phyloP scores from a whole-genome alignment of 2,888 invertebrate species.

The Tenthredo livida region DNA sequence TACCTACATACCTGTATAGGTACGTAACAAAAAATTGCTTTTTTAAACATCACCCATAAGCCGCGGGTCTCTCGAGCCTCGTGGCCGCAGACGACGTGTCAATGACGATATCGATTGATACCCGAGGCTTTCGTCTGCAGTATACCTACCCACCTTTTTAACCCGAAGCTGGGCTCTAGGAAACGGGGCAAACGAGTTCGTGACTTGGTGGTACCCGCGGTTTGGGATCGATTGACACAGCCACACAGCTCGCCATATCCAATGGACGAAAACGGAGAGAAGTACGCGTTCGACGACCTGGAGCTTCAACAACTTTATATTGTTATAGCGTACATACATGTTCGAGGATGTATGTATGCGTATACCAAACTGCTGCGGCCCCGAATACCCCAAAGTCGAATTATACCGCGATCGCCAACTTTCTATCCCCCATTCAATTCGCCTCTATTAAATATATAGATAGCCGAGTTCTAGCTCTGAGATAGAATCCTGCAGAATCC shows the following conservation, averaged over 20 bases:
- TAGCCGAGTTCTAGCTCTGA: not conserved
- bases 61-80: not conserved
- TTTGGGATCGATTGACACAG: constrained; percentile 55
- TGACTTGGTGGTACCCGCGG: constrained; percentile 27
- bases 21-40: not conserved
- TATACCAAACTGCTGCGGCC: not conserved
- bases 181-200: constrained; percentile 43
- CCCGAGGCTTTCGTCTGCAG: constrained; percentile 30
- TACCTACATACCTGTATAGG: no score
- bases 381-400: not conserved
- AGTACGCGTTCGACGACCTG: not conserved
- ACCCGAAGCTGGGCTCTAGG: constrained; percentile 29
- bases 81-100: constrained; percentile 35
- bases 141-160: constrained; percentile 40
- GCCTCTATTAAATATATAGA: not conserved
- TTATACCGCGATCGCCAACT: not conserved
- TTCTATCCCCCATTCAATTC: not conserved
- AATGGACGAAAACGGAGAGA: constrained; percentile 55
- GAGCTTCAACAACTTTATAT: constrained; percentile 60
- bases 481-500: not conserved
- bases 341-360: not conserved
- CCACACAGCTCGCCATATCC: constrained; percentile 51
- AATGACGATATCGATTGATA: constrained; percentile 50
- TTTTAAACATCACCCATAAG: not conserved
- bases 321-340: constrained; percentile 54